Percentiles rank a stretch among this genome's conserved stretches.
These are phyloP conservation scores for Tachina lurida DNA, from an alignment of 2,888 invertebrate species.

Conservation along the genomic window DNA sequence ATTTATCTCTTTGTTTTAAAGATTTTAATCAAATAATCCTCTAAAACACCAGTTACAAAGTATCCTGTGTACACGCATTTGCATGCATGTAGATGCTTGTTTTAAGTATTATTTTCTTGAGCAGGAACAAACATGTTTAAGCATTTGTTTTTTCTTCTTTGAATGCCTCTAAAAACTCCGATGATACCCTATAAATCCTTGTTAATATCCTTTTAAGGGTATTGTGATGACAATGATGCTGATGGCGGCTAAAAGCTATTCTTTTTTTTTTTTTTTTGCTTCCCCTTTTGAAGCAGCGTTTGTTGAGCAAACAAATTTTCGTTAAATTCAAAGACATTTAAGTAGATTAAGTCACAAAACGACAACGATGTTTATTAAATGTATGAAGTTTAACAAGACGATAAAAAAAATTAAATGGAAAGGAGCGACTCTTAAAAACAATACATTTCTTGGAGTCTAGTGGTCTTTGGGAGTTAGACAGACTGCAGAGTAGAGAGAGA, in stretches of 20 bases:
- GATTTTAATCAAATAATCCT: slow-evolving; percentile 68
- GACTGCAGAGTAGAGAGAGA: slow-evolving; percentile 1
- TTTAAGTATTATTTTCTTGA: slow-evolving; percentile 28
- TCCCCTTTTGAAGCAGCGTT: slow-evolving; percentile 53
- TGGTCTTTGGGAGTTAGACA: slow-evolving; percentile 18
- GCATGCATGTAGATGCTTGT: slow-evolving; percentile 2
- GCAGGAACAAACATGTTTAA: slow-evolving; percentile 65
- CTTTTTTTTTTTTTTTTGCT: slow-evolving; percentile 2
- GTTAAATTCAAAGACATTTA: slow-evolving; percentile 74
- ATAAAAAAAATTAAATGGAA: slow-evolving; percentile 8
- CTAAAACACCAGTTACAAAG: slow-evolving; percentile 45
- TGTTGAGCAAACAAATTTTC: slow-evolving; percentile 69
- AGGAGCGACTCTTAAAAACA: slow-evolving; percentile 56
- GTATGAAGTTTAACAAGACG: slow-evolving; percentile 8
- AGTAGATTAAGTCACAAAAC: slow-evolving; percentile 74
- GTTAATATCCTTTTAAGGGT: slow-evolving; percentile 72
- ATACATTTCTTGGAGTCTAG: slow-evolving; percentile 49
- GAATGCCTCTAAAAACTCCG: slow-evolving; percentile 67
- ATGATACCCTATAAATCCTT: slow-evolving; percentile 72
- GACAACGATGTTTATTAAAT: slow-evolving; percentile 38
- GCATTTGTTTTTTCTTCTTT: slow-evolving; percentile 61
- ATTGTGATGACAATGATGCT: slow-evolving; percentile 31
- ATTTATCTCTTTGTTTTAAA: slow-evolving; percentile 23
- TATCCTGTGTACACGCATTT: slow-evolving; percentile 6
- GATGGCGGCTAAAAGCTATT: slow-evolving; percentile 30